Percentiles rank a stretch among this genome's conserved stretches.
Conservation (phyloP, 2,797 vertebrate genomes). For the Helarctos malayanus region DNA sequence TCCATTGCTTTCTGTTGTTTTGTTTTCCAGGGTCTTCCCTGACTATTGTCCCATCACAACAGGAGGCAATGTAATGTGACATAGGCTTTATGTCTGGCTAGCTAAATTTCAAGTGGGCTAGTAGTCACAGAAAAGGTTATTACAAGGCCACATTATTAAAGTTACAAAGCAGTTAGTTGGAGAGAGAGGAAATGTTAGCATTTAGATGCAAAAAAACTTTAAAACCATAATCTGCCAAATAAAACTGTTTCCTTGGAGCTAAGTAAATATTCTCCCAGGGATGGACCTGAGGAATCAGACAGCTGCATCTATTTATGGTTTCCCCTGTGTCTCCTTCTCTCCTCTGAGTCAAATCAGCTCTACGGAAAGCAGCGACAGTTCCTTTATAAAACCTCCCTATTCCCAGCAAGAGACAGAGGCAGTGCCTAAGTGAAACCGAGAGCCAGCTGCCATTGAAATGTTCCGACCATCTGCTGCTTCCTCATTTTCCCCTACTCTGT, state of each 20-base stretch:
- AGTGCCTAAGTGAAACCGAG: neutral
- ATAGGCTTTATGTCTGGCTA: neutral
- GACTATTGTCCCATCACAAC: neutral
- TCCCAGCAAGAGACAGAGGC: neutral
- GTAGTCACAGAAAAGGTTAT: neutral
- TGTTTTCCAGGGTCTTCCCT: neutral
- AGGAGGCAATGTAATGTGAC: neutral
- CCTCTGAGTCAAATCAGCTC: neutral
- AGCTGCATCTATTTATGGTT: conserved; percentile 70
- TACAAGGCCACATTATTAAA: neutral
- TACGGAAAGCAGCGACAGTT: neutral
- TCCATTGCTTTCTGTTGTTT: neutral
- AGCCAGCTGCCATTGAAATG: conserved; percentile 10
- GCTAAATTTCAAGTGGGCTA: neutral
- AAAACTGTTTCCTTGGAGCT: conserved; percentile 70
- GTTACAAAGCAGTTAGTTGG: neutral
- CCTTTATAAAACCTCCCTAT: conserved; percentile 26
- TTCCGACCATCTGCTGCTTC: conserved; percentile 46
- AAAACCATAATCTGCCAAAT: conserved; percentile 65
- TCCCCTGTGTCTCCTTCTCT: conserved; percentile 4
- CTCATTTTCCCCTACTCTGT: neutral
- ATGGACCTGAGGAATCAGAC: conserved; percentile 35
- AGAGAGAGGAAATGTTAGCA: conserved; percentile 16
- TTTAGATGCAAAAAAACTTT: conserved; percentile 20
- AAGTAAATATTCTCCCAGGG: conserved; percentile 72